These are phyloP conservation scores for Spatulosminthurus flaviceps DNA, from an alignment of 2,888 invertebrate genomes.

Conservation along the genomic window DNA sequence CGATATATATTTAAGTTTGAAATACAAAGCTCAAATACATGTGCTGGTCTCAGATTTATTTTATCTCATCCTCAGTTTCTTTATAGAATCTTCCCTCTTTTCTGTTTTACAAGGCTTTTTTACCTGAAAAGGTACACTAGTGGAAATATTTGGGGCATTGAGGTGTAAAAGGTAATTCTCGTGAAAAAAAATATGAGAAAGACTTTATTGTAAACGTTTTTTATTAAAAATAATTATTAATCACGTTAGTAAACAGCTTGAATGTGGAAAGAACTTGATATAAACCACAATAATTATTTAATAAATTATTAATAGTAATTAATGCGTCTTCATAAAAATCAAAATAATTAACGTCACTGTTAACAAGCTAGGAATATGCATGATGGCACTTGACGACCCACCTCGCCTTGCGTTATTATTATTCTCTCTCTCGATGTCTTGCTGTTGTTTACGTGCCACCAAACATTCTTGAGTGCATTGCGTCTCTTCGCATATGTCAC, in stretches of 20 bases:
- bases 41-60: no score
- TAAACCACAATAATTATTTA: conserved; percentile 21
- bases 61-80: no score
- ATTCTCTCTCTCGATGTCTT: conserved; percentile 46
- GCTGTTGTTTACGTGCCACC: conserved; percentile 57
- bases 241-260: conserved; percentile 41
- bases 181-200: no score
- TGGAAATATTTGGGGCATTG: no score
- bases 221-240: conserved; percentile 33
- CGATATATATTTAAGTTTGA: conserved; percentile 19
- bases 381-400: conserved; percentile 60
- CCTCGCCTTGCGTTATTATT: neutral
- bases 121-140: no score
- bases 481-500: conserved; percentile 83
- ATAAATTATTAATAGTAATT: conserved; percentile 41
- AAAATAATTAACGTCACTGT: conserved; percentile 26
- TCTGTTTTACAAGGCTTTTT: no score
- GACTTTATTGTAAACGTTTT: neutral
- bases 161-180: no score
- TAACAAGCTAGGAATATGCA: conserved; percentile 36
- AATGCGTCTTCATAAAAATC: conserved; percentile 27
- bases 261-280: conserved; percentile 29
- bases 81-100: no score
- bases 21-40: no score
- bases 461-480: conserved; percentile 64